Evolutionary conservation across 2,888 invertebrate species (phyloP), one percentile per base, ranked within the genome.

Genomic region (Serripes groenlandicus): DNA sequence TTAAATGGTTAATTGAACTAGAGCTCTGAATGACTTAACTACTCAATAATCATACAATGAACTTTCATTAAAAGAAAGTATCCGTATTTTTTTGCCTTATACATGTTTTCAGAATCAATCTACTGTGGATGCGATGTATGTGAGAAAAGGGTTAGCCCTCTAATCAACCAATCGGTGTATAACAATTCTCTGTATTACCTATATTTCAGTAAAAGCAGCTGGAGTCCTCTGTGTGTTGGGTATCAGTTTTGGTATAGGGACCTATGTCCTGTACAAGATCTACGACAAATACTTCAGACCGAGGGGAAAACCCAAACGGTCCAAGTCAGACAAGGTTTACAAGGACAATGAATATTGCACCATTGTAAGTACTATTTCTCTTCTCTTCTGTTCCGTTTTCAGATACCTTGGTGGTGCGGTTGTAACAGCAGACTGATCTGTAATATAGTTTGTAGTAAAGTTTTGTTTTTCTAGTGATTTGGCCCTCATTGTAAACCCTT

Each of bases 221-320:
- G 94, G 95, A 35, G 90, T 95, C 5, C 90, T 95, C 15, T 93
- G 95, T 81, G 92, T 95, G 74, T 91, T 95, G 30, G 95, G 95
- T 7, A 92, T 95, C 77, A 92, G 93, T 28, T 87, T 93, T 66
- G 92, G 93, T 26, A 88, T 94, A 21, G 95, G 95, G 32, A 94
- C 94, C 32, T 91, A 94, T 58, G 91, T 95, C 56, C 92, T 95
- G 77, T 95, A 95, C 90, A 94, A 93, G 80, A 90, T 95, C 32
- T 94, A 94, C 89, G 78, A 86, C 69, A 69, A 66, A 21, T 83
- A 76, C 56, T 69, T 86, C 71, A 75, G 78, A 68, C 81, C 82
- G 18, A 42, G 32, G 9, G 32, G 58, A 28, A 66, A 69, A 26
- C 71, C 58, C 42, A 84, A 75, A 66, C 77, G 73, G 18, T 68